Conservation (phyloP, 2,888 invertebrate species). For the Polietes domitor region DNA sequence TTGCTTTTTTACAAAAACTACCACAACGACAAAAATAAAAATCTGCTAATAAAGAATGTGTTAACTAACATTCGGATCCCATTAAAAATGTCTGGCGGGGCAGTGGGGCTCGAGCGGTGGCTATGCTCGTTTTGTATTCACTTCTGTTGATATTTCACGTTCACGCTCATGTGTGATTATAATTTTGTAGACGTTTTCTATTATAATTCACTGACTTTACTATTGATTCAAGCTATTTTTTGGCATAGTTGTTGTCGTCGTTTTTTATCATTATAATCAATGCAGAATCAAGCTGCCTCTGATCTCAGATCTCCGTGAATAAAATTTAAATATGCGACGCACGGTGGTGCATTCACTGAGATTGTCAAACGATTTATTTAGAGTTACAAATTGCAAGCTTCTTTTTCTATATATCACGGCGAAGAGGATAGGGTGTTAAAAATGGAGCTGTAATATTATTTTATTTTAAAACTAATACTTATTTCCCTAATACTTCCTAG, state of each 20-base stretch:
- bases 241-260: not conserved
- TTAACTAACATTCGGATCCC: not conserved
- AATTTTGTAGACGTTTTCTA: constrained; percentile 35
- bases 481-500: no score
- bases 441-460: no score
- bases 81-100: constrained; percentile 58
- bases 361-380: no score
- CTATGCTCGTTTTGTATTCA: constrained; percentile 27
- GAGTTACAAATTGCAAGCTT: no score
- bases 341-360: not conserved
- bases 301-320: not conserved
- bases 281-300: constrained; percentile 22
- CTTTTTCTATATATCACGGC: no score
- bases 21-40: constrained; percentile 27
- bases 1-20: constrained; percentile 45
- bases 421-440: no score
- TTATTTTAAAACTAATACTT: no score
- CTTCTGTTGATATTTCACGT: constrained; percentile 39
- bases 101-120: constrained; percentile 33
- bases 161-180: constrained; percentile 50
- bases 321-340: not conserved
- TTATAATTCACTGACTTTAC: constrained; percentile 33
- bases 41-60: constrained; percentile 27
- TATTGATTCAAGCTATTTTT: not conserved
- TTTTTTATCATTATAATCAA: constrained; percentile 51